A percentile compares a stretch with the other conserved stretches of the same genome.
Evolutionary conservation across 2,113 vertebrate genomes (phyloP).

Genomic region (Cyanistes caeruleus): DNA sequence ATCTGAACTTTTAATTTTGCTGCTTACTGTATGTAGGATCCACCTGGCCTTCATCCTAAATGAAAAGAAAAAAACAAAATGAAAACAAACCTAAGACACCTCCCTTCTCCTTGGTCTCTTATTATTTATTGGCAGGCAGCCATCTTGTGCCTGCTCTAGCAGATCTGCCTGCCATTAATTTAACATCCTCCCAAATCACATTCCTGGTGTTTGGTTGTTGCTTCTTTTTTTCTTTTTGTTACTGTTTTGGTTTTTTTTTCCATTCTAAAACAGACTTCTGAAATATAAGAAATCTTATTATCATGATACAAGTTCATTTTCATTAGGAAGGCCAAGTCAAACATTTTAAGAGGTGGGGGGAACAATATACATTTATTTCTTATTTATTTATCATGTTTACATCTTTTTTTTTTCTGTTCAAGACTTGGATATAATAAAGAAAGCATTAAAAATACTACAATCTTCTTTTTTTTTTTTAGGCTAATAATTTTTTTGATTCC

Average conservation of each 20-base stretch:
- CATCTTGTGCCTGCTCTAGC: constrained; percentile 39
- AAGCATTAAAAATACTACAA: constrained; percentile 77
- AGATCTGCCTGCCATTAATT: constrained; percentile 59
- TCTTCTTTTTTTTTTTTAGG: constrained; percentile 51
- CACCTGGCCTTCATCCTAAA: constrained; percentile 70
- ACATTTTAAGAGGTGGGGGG: constrained; percentile 65
- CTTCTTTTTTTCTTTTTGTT: not conserved
- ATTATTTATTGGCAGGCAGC: constrained; percentile 78
- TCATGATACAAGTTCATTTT: constrained; percentile 31
- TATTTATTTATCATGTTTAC: constrained; percentile 88
- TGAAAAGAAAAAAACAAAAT: constrained; percentile 48
- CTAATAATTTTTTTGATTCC: constrained; percentile 57
- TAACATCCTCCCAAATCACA: constrained; percentile 47
- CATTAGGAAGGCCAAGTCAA: constrained; percentile 63
- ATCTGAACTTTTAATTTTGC: constrained; percentile 71
- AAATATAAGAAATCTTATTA: constrained; percentile 17
- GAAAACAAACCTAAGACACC: constrained; percentile 40
- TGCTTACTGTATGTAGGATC: constrained; percentile 69
- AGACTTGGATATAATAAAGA: constrained; percentile 75
- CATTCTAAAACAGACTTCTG: constrained; percentile 37
- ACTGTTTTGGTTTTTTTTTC: not conserved
- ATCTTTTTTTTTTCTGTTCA: constrained; percentile 72
- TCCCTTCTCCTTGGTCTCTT: constrained; percentile 62
- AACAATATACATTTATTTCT: constrained; percentile 76
- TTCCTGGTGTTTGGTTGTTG: constrained; percentile 57